Base-by-base conservation (phyloP, 2,797 vertebrate species). In the Macrochelys suwanniensis region DNA sequence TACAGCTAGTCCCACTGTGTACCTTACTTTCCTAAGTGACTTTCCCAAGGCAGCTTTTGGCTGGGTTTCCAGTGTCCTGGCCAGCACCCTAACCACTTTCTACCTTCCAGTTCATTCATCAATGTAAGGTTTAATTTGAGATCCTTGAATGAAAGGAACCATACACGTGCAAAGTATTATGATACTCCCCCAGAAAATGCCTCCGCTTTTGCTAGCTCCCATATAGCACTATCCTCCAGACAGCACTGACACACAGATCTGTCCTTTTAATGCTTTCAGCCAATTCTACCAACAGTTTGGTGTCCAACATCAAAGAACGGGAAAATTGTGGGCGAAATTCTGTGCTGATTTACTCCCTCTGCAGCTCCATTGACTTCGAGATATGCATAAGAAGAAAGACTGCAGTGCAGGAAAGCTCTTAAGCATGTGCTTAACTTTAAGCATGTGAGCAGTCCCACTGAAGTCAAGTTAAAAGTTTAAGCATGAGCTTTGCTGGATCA, bases 311-410 rank as follows among this genome's bases (percentile, higher is more conserved):
- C 31, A 47, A 31, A 79, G 11, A 95, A 3, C 4, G 83, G 59
- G 85, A 85, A 25, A 0, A 0, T 5, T 77, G 31, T 37, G 50
- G 85, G 50, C 7, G 16, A 54, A 13, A 4, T 2, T 25, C 10
- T 15, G 47, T 76, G 45, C 15, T 42, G 65, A 33, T 49, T 42
- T 65, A 42, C 17, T 19, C 9, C 17, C 25, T 54, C 11, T 1
- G 2, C 0, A 16, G 6, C 37, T 3, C 7, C 78, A 23, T 11
- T 13, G 4, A 25, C 21, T 68, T 89, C 56, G 33, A 7, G 49
- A 26, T 2, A 0, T 23, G 9, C 3, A 2, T 37, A 57, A 90
- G n/a, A 68, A n/a, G 33, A 37, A n/a, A n/a, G 61, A n/a, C n/a
- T 17, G 3, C 17, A 19, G n/a, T 3, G 33, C 33, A 68, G 61